Percentiles rank a stretch among this genome's conserved stretches.
These are phyloP conservation scores for Saturnia pavonia DNA, from an alignment of 2,888 invertebrate species.

Conservation along the genomic window DNA sequence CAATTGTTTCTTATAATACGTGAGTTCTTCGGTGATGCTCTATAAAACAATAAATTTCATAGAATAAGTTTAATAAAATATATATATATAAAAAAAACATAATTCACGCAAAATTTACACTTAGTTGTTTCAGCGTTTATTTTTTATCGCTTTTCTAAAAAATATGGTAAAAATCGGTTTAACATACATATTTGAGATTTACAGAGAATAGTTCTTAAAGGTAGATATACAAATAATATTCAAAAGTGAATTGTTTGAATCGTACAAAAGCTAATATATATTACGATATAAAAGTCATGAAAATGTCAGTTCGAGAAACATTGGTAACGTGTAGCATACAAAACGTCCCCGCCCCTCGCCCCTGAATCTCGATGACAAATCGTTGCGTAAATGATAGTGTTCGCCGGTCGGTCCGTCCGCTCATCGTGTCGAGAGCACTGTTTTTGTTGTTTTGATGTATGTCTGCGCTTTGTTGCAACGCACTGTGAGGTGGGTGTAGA, in stretches of 20 bases:
- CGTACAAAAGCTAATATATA: too few relatives aligned
- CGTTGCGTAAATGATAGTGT: conserved; percentile 79
- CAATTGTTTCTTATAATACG: not conserved
- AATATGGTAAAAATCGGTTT: not conserved
- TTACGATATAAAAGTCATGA: not conserved
- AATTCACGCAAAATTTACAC: not conserved
- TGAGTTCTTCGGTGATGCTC: not conserved
- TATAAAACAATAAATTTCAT: not conserved
- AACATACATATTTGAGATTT: not conserved
- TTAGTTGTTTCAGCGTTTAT: not conserved
- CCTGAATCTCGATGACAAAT: conserved; percentile 78
- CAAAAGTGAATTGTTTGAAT: not conserved
- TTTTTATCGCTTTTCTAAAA: not conserved
- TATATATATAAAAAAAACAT: too few relatives aligned
- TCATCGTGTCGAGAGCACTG: conserved; percentile 63
- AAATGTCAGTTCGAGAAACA: conserved; percentile 29
- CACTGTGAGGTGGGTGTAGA: conserved; percentile 54
- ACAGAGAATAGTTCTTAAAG: not conserved
- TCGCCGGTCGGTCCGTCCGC: conserved; percentile 57
- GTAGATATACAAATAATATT: not conserved
- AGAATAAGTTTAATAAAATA: too few relatives aligned
- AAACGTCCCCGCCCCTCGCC: conserved; percentile 53
- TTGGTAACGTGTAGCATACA: conserved; percentile 45
- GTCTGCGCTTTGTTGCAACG: conserved; percentile 63
- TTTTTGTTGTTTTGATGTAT: conserved; percentile 78